Conservation (phyloP, 2,113 vertebrate genomes). For the Egretta garzetta region DNA sequence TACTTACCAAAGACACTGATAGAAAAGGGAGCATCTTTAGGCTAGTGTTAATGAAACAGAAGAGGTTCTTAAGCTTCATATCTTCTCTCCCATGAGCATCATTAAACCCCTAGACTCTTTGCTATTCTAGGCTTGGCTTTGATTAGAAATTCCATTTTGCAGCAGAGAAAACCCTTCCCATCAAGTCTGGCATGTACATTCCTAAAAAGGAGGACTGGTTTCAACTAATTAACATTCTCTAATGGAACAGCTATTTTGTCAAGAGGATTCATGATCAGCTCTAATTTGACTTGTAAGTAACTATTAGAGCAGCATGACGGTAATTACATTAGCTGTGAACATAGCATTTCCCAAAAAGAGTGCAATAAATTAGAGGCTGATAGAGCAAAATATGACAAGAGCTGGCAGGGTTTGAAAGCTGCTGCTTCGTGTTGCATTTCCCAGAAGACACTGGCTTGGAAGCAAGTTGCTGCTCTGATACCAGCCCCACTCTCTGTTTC, state of each 20-base stretch:
- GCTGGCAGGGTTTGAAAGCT: conserved; percentile 6
- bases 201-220: conserved; percentile 26
- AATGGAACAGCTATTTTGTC: neutral
- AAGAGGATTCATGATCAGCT: neutral
- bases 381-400: neutral
- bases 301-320: neutral
- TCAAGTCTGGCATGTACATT: conserved; percentile 22
- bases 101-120: neutral
- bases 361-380: neutral
- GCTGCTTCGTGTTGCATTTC: conserved; percentile 4
- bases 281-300: neutral
- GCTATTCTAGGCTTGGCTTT: neutral
- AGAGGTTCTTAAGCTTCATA: neutral
- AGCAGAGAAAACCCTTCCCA: neutral
- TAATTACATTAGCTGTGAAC: neutral
- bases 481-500: neutral
- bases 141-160: conserved; percentile 13
- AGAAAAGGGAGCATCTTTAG: neutral
- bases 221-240: conserved; percentile 20
- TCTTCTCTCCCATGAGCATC: neutral
- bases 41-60: neutral
- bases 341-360: neutral
- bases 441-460: conserved; percentile 7
- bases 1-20: neutral
- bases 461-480: neutral